phyloP scores from a whole-genome alignment of 2,888 invertebrate species.

The Drosophila putrida region DNA sequence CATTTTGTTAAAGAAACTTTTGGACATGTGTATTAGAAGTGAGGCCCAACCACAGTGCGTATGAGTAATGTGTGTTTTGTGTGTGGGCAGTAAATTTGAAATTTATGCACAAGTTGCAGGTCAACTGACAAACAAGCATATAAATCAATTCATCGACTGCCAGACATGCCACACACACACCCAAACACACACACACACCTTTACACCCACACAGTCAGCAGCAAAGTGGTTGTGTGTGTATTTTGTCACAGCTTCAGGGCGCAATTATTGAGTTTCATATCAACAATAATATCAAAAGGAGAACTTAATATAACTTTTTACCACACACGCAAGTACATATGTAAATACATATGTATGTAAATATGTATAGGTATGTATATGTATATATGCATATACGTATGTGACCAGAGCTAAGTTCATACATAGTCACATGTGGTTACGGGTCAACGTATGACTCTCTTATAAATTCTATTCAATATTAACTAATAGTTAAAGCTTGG shows the following conservation, averaged over 20 bases:
- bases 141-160: constrained; percentile 75
- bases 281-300: constrained; percentile 33
- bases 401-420: background rate
- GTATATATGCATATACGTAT: background rate
- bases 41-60: constrained; percentile 32
- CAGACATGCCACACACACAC: constrained; percentile 19
- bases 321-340: background rate
- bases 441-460: background rate
- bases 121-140: constrained; percentile 72
- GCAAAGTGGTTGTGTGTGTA: constrained; percentile 13
- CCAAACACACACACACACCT: constrained; percentile 4
- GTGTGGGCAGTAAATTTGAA: constrained; percentile 48
- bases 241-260: constrained; percentile 52
- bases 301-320: constrained; percentile 43
- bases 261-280: constrained; percentile 63
- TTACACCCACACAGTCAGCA: background rate
- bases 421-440: background rate
- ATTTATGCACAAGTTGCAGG: constrained; percentile 78
- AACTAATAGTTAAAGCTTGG: background rate
- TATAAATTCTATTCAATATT: background rate
- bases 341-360: background rate
- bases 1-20: constrained; percentile 40
- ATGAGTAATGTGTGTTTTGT: constrained; percentile 31
- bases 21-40: constrained; percentile 58
- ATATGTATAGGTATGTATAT: background rate